Conservation (phyloP, 2,113 vertebrate species). For the Anseranas semipalmata region DNA sequence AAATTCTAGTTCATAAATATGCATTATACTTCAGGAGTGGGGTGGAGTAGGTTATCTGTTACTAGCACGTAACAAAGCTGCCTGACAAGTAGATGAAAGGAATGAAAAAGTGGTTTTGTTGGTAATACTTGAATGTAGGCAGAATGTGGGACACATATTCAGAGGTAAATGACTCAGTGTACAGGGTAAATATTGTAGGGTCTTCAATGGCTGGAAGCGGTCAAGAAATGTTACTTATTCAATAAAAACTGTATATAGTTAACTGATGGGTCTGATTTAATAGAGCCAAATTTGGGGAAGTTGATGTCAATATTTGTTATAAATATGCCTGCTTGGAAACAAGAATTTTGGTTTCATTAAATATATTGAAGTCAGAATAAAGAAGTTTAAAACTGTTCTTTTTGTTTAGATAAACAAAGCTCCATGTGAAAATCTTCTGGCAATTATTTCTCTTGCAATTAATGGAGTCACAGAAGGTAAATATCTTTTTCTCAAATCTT, state of each 20-base stretch:
- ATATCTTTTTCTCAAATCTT: neutral
- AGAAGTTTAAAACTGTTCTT: neutral
- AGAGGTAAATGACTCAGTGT: neutral
- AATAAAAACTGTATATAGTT: neutral
- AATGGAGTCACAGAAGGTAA: constrained; percentile 93
- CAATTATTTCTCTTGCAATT: constrained; percentile 95
- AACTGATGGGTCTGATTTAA: neutral
- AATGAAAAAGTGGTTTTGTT: neutral
- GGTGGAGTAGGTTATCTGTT: neutral
- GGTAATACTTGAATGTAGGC: neutral
- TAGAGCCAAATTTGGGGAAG: neutral
- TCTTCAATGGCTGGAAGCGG: neutral
- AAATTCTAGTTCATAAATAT: neutral
- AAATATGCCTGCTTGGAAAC: neutral
- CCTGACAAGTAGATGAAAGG: neutral
- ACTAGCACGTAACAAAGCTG: neutral
- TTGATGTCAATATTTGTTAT: neutral
- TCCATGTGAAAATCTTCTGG: constrained; percentile 89
- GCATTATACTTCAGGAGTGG: neutral
- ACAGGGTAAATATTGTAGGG: neutral
- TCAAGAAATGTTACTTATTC: neutral
- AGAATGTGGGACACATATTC: neutral
- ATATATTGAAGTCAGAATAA: neutral
- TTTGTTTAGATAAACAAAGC: constrained; percentile 85
- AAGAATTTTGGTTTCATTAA: neutral